These are phyloP conservation scores for Physeter macrocephalus DNA, from an alignment of 2,113 vertebrate species.

Conservation along the genomic window DNA sequence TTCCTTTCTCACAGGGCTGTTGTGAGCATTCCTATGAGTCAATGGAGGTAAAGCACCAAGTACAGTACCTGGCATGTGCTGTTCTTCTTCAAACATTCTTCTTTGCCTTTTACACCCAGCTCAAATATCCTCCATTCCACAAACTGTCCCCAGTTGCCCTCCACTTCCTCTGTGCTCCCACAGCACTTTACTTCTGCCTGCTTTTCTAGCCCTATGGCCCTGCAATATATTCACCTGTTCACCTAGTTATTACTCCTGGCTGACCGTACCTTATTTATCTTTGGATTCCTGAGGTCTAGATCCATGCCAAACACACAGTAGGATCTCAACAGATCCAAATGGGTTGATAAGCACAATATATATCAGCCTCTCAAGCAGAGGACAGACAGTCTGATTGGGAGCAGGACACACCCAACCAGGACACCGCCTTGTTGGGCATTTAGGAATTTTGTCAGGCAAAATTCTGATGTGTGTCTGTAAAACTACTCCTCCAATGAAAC, in stretches of 20 bases:
- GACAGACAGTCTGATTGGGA: not conserved
- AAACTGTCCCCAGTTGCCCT: not conserved
- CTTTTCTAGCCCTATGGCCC: not conserved
- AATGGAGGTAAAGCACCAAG: not conserved
- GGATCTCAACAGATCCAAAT: not conserved
- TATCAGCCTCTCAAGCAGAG: not conserved
- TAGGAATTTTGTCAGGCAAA: conserved; percentile 48
- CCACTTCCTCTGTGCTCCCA: not conserved
- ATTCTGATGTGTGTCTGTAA: conserved; percentile 56
- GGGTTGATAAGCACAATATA: not conserved
- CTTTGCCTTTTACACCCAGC: not conserved
- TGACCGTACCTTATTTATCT: not conserved
- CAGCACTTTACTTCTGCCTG: not conserved
- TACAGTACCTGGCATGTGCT: not conserved
- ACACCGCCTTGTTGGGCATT: not conserved
- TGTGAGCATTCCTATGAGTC: not conserved
- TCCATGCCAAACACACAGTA: not conserved
- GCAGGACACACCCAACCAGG: not conserved
- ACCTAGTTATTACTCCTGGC: not conserved
- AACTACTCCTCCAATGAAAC: conserved; percentile 60
- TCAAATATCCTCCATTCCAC: not conserved
- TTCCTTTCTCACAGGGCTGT: not conserved
- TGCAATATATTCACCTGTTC: not conserved
- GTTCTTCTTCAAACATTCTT: not conserved
- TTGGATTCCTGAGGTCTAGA: not conserved